Evolutionary conservation across 2,797 vertebrate genomes (phyloP).

Genomic region (Erethizon dorsatum): DNA sequence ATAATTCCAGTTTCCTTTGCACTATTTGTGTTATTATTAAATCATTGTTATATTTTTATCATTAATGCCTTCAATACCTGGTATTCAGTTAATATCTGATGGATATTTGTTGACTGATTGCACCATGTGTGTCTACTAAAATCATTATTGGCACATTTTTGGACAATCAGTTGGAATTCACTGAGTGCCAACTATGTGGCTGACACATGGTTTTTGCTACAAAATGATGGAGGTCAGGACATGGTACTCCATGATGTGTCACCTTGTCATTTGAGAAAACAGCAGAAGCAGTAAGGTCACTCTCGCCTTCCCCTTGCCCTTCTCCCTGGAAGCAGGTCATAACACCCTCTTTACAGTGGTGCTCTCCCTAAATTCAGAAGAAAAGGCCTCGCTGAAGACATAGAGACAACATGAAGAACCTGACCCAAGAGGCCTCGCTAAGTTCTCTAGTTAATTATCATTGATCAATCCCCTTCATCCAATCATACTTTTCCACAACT

Average conservation of each 20-base stretch:
- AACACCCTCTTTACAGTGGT: not conserved
- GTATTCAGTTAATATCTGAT: not conserved
- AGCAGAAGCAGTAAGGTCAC: not conserved
- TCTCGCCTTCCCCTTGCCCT: not conserved
- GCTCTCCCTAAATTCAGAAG: not conserved
- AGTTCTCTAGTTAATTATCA: not conserved
- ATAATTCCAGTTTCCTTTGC: not conserved
- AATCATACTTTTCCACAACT: not conserved
- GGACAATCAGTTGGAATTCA: not conserved
- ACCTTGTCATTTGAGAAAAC: not conserved
- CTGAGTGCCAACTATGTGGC: not conserved
- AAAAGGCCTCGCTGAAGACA: not conserved
- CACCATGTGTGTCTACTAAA: not conserved
- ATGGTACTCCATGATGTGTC: not conserved
- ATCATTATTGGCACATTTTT: constrained; percentile 12
- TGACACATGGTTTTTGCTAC: not conserved
- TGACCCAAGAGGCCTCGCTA: not conserved
- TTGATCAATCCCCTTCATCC: not conserved
- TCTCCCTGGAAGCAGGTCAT: not conserved
- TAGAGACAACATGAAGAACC: not conserved
- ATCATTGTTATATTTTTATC: not conserved
- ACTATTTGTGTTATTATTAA: not conserved
- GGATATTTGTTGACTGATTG: not conserved
- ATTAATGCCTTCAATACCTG: not conserved
- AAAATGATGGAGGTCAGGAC: not conserved